These are phyloP conservation scores for Eristalis intricaria DNA, from an alignment of 2,888 invertebrate genomes.

Conservation along the genomic window DNA sequence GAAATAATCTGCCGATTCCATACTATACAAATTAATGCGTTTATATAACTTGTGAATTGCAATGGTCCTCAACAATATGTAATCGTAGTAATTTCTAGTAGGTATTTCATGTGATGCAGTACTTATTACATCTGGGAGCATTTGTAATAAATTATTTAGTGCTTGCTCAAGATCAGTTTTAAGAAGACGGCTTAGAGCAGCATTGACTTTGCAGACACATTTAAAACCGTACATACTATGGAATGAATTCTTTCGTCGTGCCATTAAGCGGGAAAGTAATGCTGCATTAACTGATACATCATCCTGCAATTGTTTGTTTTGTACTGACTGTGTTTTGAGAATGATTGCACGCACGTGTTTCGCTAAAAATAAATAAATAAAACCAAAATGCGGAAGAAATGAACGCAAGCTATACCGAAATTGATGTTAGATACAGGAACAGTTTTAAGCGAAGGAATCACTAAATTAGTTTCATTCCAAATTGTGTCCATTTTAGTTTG, in stretches of 20 bases:
- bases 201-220: conserved; percentile 77
- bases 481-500: conserved; percentile 71
- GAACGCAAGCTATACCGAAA: conserved; percentile 73
- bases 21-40: conserved; percentile 76
- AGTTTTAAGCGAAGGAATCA: conserved; percentile 77
- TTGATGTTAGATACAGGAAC: conserved; percentile 72
- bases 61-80: conserved; percentile 76
- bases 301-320: conserved; percentile 19
- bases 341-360: conserved; percentile 72
- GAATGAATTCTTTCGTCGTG: conserved; percentile 79
- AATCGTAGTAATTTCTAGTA: conserved; percentile 76
- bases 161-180: conserved; percentile 76
- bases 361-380: conserved; percentile 69
- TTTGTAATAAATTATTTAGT: conserved; percentile 76
- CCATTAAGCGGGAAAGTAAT: conserved; percentile 78
- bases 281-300: conserved; percentile 77
- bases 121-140: conserved; percentile 75
- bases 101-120: conserved; percentile 75
- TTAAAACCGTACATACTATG: conserved; percentile 78
- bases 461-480: conserved; percentile 79
- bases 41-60: conserved; percentile 75
- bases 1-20: conserved; percentile 76
- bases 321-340: conserved; percentile 71
- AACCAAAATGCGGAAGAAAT: neutral
- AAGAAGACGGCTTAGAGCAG: conserved; percentile 77